These are phyloP conservation scores for Microcebus tavaratra DNA, from an alignment of 2,113 vertebrate genomes.

Conservation along the genomic window DNA sequence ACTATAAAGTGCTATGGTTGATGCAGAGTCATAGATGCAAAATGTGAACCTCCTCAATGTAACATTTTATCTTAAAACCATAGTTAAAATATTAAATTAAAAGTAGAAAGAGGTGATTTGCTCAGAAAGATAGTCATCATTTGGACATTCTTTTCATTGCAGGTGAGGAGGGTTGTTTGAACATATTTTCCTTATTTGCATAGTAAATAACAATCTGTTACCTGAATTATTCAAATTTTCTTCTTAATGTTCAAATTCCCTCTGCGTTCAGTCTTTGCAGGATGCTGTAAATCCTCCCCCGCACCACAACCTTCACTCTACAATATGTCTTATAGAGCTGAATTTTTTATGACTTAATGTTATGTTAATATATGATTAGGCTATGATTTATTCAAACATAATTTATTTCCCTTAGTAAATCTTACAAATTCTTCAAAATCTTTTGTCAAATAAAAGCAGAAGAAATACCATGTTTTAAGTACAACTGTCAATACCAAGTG, in stretches of 20 bases:
- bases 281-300: not conserved
- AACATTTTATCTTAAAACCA: not conserved
- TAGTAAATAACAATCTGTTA: slow-evolving; percentile 47
- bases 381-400: slow-evolving; percentile 53
- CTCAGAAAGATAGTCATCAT: not conserved
- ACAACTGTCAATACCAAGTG: slow-evolving; percentile 2
- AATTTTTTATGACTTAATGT: slow-evolving; percentile 42
- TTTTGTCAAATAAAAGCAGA: slow-evolving; percentile 39
- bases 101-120: slow-evolving; percentile 19
- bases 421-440: slow-evolving; percentile 17
- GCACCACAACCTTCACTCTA: not conserved
- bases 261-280: not conserved
- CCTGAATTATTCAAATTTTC: slow-evolving; percentile 53
- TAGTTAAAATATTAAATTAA: slow-evolving; percentile 40
- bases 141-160: not conserved
- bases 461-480: slow-evolving; percentile 55
- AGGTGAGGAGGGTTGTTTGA: not conserved
- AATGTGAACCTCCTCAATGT: not conserved
- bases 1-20: not conserved
- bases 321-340: not conserved
- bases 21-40: not conserved
- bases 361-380: slow-evolving; percentile 24
- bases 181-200: slow-evolving; percentile 17
- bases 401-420: slow-evolving; percentile 58
- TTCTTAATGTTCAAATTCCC: slow-evolving; percentile 8